Evolutionary conservation across 1,140 invertebrate species (phyloP).

Genomic region (Pseudoatta argentina): DNA sequence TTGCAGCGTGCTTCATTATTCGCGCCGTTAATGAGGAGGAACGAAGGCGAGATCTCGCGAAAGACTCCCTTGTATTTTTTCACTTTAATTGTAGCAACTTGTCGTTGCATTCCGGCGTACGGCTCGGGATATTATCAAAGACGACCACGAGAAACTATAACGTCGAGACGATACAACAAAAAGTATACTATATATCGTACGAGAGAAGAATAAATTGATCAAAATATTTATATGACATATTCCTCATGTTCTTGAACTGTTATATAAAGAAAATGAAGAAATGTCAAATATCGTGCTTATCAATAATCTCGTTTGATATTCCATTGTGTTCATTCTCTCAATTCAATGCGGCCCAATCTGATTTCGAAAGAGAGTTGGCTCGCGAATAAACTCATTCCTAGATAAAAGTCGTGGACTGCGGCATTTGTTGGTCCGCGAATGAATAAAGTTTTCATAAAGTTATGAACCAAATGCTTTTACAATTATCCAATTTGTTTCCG

Average conservation of each 20-base stretch:
- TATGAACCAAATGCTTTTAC: slow-evolving; percentile 25
- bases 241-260: too few relatives aligned
- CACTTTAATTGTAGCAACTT: slow-evolving; percentile 70
- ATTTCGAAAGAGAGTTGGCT: slow-evolving; percentile 39
- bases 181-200: background rate
- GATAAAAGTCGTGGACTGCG: slow-evolving; percentile 18
- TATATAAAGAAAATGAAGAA: background rate
- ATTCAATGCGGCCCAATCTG: background rate
- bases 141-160: slow-evolving; percentile 2
- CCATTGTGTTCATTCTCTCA: background rate
- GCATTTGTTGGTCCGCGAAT: slow-evolving; percentile 11
- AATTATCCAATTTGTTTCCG: slow-evolving; percentile 45
- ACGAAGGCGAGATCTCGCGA: slow-evolving; percentile 26
- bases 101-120: slow-evolving; percentile 6
- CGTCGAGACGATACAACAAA: background rate
- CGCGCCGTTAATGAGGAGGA: slow-evolving; percentile 74
- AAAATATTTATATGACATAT: background rate
- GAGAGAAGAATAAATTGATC: background rate
- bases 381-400: slow-evolving; percentile 23
- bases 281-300: background rate
- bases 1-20: slow-evolving; percentile 77
- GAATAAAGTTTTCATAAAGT: slow-evolving; percentile 57
- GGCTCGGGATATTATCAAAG: background rate
- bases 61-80: slow-evolving; percentile 68
- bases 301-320: slow-evolving; percentile 27